Evolutionary conservation across 2,888 invertebrate species (phyloP), one percentile per base, ranked within the genome.

Genomic region (Xestobium rufovillosum): DNA sequence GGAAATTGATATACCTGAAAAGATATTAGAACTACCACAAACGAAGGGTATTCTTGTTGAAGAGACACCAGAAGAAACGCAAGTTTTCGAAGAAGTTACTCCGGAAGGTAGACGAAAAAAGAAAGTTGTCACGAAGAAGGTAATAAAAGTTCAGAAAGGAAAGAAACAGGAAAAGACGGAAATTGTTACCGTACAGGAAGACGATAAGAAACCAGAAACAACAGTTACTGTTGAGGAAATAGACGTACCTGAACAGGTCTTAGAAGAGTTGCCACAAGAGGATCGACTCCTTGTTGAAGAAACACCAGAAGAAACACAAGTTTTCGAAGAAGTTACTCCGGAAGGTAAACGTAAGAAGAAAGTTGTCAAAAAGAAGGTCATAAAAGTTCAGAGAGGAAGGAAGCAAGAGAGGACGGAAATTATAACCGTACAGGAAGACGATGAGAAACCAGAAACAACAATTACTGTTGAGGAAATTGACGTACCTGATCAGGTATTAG

Each of bases 161-260:
- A 34, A 54, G n/a, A 39, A 51, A 55, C 15, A 56, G 52, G 42
- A 59, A 55, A 38, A 54, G 45, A 36, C 42, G 44, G 37, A 65
- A 56, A 66, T 67, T 16, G 51, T 56, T 30, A 68, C 66, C 10
- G 55, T 66, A 25, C 63, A 63, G 46, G 59, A 66, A 49, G 67
- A 62, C 35, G 55, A 57, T 17, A 59, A 60, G 48, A 45, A 51
- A 41, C 62, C 60, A 14, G 57, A 63, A 32, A 60, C 59, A 8
- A 57, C 63, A 9, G 63, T 67, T 1, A 53, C 53, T 49, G 63
- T 44, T 45, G 59, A 40, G 48, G 57, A 61, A 41, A 47, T 48
- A 11, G 49, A 53, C 34, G 12, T 26, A 26, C 8, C 31, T n/a
- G 36, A 40, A 31, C 29, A 38, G 32, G 43, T 46, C n/a, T n/a